These are phyloP conservation scores for Paratilapia polleni DNA, from an alignment of 2,113 vertebrate genomes.

Conservation along the genomic window DNA sequence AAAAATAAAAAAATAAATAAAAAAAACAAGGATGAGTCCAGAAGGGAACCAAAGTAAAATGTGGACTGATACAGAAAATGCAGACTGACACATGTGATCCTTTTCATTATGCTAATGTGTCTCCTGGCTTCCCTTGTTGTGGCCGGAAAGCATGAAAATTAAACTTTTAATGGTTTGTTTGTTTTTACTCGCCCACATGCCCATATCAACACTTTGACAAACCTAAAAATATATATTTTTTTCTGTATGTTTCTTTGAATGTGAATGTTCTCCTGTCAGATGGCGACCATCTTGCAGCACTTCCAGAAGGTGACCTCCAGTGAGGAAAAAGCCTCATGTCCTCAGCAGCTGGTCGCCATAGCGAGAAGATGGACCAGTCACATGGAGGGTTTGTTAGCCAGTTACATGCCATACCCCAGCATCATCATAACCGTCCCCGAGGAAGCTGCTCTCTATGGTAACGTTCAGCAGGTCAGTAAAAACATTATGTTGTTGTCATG, in stretches of 20 bases:
- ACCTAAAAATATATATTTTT: not conserved
- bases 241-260: not conserved
- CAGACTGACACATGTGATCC: not conserved
- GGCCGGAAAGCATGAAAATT: too few relatives aligned
- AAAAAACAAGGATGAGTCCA: not conserved
- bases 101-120: too few relatives aligned
- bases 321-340: constrained; percentile 66
- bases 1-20: too few relatives aligned
- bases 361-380: constrained; percentile 83
- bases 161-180: too few relatives aligned
- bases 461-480: constrained; percentile 89
- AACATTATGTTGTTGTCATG: too few relatives aligned
- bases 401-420: constrained; percentile 84
- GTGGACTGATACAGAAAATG: not conserved
- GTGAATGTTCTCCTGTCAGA: constrained; percentile 66
- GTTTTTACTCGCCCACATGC: too few relatives aligned
- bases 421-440: constrained; percentile 83
- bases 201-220: not conserved
- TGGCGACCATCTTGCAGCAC: constrained; percentile 82
- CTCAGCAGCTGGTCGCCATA: constrained; percentile 85
- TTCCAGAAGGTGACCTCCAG: constrained; percentile 80
- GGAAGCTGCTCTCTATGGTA: constrained; percentile 89
- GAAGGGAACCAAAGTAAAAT: not conserved
- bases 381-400: constrained; percentile 74
- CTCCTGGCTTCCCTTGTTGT: too few relatives aligned